Evolutionary conservation across 2,888 invertebrate genomes (phyloP), one percentile per base, ranked within the genome.

Genomic region (Ligdia adustata): DNA sequence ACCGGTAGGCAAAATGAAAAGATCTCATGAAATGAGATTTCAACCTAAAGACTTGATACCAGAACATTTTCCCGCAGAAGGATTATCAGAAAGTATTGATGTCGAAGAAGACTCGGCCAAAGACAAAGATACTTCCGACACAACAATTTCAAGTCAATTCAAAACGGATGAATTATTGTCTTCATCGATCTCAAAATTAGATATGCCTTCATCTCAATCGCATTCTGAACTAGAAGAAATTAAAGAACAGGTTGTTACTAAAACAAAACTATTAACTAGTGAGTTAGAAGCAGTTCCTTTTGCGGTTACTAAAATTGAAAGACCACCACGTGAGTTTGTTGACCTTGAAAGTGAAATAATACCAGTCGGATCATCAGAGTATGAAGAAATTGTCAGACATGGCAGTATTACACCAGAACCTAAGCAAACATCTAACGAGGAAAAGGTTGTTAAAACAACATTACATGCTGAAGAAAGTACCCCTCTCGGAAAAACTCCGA

Each of bases 21-120:
- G 97, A 49, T 97, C 97, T 0, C 95, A 95, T 62, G 97, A 97
- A 89, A 97, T 97, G 97, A 94, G 96, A 49, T 97, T 97, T 73
- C 94, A 93, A 62, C 95, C 95, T 2, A 90, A 90, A 52, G 85
- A 91, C 29, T 81, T 92, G 66, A 78, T 90, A 24, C 86, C 87
- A 3, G 92, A 92, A 51, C 78, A 81, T 66, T 90, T 90, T 48
- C 86, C 82, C 11, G 48, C 70, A n/a, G 82, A 85, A 63, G 75
- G 78, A 27, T 62, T 78, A 16, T 75, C 89, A 12, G 91, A 89
- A 54, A 89, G 84, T 56, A 75, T 80, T 34, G 90, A 91, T 46
- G 52, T 81, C 33, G 88, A 88, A 39, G 85, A 88, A 32, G 82
- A 87, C 54, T 86, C 84, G 5, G 67, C 60, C n/a, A 89, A 80